Conservation (phyloP, 2,888 invertebrate genomes). For the Dichetophora obliterata region DNA sequence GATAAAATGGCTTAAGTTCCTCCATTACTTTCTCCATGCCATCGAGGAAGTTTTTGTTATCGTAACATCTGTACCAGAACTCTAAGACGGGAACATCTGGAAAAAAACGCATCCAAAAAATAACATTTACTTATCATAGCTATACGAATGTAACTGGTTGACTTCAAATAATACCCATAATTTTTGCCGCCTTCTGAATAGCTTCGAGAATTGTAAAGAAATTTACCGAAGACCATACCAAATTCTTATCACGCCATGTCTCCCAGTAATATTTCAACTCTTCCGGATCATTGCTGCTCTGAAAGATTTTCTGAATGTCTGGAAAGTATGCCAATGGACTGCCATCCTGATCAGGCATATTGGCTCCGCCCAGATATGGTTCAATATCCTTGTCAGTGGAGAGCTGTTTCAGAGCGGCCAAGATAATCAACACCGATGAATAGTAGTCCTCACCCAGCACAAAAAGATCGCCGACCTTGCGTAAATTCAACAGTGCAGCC, state of each 20-base stretch:
- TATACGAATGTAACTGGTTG: no score
- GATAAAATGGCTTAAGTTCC: slow-evolving; percentile 76
- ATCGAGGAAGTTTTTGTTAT: slow-evolving; percentile 58
- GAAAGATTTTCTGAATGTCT: slow-evolving; percentile 62
- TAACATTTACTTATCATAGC: no score
- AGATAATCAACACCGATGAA: slow-evolving; percentile 56
- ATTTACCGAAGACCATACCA: slow-evolving; percentile 62
- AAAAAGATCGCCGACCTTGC: slow-evolving; percentile 59
- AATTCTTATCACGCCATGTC: slow-evolving; percentile 63
- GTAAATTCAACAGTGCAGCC: slow-evolving; percentile 58
- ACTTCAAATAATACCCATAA: slow-evolving; percentile 56
- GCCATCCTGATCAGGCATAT: slow-evolving; percentile 61
- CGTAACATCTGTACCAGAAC: slow-evolving; percentile 59
- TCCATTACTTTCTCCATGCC: slow-evolving; percentile 69
- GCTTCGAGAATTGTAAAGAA: slow-evolving; percentile 63
- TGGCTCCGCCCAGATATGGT: slow-evolving; percentile 60
- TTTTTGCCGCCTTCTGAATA: slow-evolving; percentile 60
- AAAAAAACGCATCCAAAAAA: neutral
- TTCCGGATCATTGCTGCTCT: slow-evolving; percentile 59
- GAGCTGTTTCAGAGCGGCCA: slow-evolving; percentile 60
- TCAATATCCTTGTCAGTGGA: slow-evolving; percentile 73
- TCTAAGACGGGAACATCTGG: slow-evolving; percentile 58
- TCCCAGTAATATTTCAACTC: slow-evolving; percentile 66
- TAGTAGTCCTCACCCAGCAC: slow-evolving; percentile 64
- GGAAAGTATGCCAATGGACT: slow-evolving; percentile 63